phyloP scores from a whole-genome alignment of 2,113 vertebrate species.

The Syrmaticus mikado region DNA sequence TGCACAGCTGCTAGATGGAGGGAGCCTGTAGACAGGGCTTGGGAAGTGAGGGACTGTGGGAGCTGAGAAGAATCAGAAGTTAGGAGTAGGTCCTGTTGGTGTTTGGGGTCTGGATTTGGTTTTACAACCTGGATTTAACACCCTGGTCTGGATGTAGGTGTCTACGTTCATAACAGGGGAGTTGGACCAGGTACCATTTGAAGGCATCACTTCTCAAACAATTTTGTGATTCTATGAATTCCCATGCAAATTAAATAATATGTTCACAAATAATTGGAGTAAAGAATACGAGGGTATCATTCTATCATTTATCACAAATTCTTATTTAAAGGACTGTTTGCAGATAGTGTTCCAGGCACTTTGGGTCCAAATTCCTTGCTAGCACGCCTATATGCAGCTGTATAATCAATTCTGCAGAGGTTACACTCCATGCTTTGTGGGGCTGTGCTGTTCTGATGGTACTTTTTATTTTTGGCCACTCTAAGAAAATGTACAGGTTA shows the following conservation, averaged over 20 bases:
- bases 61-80: too few species aligned
- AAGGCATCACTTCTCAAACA: too few species aligned
- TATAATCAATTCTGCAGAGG: background rate
- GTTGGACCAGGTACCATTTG: too few species aligned
- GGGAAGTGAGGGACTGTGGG: background rate
- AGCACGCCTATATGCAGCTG: background rate
- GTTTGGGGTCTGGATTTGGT: background rate
- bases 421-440: background rate
- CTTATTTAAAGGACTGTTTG: background rate
- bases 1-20: background rate
- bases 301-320: background rate
- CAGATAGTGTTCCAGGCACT: background rate
- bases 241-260: background rate
- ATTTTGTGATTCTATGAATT: background rate
- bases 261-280: background rate
- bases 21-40: background rate
- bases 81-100: too few species aligned
- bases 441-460: background rate
- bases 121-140: too few species aligned
- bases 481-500: background rate
- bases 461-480: background rate
- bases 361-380: background rate
- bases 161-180: too few species aligned
- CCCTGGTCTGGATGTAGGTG: too few species aligned
- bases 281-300: too few species aligned